Percentiles rank a stretch among this genome's conserved stretches.
phyloP scores from a whole-genome alignment of 1,140 invertebrate species.

The Eupeodes corollae region DNA sequence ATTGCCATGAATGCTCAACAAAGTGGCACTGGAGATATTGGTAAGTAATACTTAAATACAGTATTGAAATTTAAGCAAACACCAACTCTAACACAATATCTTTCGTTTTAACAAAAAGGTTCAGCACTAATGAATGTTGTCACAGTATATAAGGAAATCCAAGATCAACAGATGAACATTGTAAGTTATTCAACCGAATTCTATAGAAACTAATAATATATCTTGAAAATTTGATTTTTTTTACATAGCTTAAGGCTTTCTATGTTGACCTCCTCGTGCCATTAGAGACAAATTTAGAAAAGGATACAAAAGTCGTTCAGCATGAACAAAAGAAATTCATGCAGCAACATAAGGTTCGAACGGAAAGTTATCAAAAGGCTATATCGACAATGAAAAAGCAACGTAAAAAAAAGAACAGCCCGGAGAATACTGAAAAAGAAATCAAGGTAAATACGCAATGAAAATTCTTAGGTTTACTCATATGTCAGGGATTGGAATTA shows the following conservation, averaged over 20 bases:
- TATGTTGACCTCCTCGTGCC: conserved; percentile 86
- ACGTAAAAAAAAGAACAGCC: conserved; percentile 69
- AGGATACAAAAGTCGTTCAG: conserved; percentile 88
- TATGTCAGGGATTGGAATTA: too few relatives aligned
- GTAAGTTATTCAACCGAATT: conserved; percentile 50
- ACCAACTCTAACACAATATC: too few relatives aligned
- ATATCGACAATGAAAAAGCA: conserved; percentile 81
- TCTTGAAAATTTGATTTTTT: conserved; percentile 3
- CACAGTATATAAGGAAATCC: conserved; percentile 83
- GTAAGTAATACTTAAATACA: too few relatives aligned
- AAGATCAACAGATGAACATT: conserved; percentile 86
- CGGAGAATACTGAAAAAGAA: conserved; percentile 75
- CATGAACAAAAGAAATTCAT: conserved; percentile 83
- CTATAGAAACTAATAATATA: background rate
- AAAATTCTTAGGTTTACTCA: too few relatives aligned
- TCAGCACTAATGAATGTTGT: conserved; percentile 81
- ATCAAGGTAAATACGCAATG: conserved; percentile 51
- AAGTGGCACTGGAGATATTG: conserved; percentile 79
- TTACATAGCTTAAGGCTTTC: conserved; percentile 75
- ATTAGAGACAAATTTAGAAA: conserved; percentile 83
- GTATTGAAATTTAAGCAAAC: too few relatives aligned
- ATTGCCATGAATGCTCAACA: conserved; percentile 77
- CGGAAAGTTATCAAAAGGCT: conserved; percentile 80
- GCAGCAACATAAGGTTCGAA: conserved; percentile 76
- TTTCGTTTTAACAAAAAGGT: conserved; percentile 47